Base-by-base conservation (phyloP, 2,113 vertebrate species). In the Hystrix cristata region DNA sequence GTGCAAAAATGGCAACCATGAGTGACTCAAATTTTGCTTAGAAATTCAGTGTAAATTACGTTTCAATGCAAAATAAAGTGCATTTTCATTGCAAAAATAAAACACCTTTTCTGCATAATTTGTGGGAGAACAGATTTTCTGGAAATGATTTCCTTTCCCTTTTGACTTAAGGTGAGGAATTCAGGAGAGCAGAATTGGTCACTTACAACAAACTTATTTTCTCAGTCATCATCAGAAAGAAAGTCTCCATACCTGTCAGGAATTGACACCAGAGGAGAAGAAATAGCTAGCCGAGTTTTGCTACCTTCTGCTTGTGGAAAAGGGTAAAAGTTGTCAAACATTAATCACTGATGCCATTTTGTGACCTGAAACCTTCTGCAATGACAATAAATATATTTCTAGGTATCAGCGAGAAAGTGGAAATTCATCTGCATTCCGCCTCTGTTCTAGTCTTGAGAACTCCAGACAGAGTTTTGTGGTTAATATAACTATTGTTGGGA, bases 401-500 rank as follows among this genome's bases (percentile, higher is more conserved):
- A 59, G 43, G 19, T 80, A 43, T 72, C 21, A n/a, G 23, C 14
- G 3, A 12, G 93, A 65, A 94, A 65, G 23, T 65, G 2, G 27
- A 57, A 83, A 4, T 76, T 81, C 38, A 79, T 69, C 29, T 93
- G 23, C 12, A 67, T 91, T 91, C 34, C 18, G n/a, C 2, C 34
- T 18, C 10, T 87, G 1, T 86, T 83, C 8, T 92, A 85, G 51
- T 93, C 51, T 86, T 82, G 76, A 80, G 16, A 82, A 90, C 8
- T 60, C n/a, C 48, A 76, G n/a, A n/a, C n/a, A n/a, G 13, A 21
- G 87, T 94, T 85, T 92, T 84, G 46, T 46, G 15, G 5, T 78
- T 95, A 64, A 69, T 18, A 51, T 69, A 64, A 83, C 38, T 78
- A 34, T 55, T 91, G 74, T 29, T 89, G 89, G 93, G 91, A 92